Conservation (phyloP, 2,888 invertebrate genomes). For the Isoperla grammatica region DNA sequence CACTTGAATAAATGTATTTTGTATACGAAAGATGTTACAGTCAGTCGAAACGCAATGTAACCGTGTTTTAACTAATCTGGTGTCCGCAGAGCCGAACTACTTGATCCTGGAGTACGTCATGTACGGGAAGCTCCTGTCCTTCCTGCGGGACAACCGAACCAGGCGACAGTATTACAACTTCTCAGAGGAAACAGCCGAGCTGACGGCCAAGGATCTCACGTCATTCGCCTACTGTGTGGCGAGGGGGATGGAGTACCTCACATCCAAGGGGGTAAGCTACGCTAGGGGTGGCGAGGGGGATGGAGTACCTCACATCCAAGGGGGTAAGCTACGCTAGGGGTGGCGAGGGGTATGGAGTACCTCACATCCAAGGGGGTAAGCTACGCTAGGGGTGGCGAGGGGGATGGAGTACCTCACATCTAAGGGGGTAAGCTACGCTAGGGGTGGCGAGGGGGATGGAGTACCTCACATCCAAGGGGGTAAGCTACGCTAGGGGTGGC, state of each 20-base stretch:
- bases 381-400: no score
- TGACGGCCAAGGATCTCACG: conserved; percentile 67
- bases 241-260: conserved; percentile 78
- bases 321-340: conserved; percentile 54
- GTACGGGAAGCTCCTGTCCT: conserved; percentile 73
- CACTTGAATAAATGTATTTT: no score
- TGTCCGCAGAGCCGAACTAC: conserved; percentile 71
- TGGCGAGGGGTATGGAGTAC: conserved; percentile 81
- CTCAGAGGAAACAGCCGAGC: conserved; percentile 54
- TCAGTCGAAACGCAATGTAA: no score
- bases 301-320: conserved; percentile 79
- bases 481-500: no score
- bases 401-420: no score
- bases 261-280: conserved; percentile 64
- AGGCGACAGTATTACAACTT: conserved; percentile 54
- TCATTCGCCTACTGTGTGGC: conserved; percentile 79
- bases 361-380: conserved; percentile 46
- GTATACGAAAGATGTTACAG: no score
- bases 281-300: conserved; percentile 62
- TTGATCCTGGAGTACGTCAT: conserved; percentile 82
- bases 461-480: no score
- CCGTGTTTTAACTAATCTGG: no score
- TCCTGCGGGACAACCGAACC: conserved; percentile 60
- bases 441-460: no score
- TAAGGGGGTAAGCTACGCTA: no score